Percentiles rank a stretch among this genome's conserved stretches.
These are phyloP conservation scores for Cheilinus undulatus DNA, from an alignment of 2,113 vertebrate species.

Conservation along the genomic window DNA sequence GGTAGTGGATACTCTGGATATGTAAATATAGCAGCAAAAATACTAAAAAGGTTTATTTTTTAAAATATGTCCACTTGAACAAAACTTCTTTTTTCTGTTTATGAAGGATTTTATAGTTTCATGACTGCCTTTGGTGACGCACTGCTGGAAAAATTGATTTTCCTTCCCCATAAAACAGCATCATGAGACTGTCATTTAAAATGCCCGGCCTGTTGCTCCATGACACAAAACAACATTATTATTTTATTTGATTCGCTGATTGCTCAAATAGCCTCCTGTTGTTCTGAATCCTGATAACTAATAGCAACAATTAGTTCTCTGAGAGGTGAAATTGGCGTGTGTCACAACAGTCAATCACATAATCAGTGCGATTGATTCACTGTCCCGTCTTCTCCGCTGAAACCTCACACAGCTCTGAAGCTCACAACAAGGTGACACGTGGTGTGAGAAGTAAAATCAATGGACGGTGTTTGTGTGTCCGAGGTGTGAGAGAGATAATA, in stretches of 20 bases:
- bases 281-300: neutral
- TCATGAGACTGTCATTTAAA: neutral
- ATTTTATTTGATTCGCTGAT: neutral
- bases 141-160: too few species aligned
- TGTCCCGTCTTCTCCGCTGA: neutral
- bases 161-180: too few species aligned
- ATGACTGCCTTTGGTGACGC: too few species aligned
- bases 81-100: too few species aligned
- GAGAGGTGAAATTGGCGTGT: neutral
- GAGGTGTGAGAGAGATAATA: slow-evolving; percentile 35
- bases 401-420: neutral
- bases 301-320: neutral
- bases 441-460: neutral
- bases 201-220: neutral
- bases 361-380: neutral
- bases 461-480: neutral
- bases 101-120: too few species aligned
- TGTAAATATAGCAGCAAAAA: too few species aligned
- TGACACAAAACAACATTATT: neutral
- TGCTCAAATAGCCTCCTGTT: neutral
- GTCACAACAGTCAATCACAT: neutral
- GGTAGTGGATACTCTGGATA: too few species aligned
- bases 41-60: too few species aligned
- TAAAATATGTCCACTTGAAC: too few species aligned
- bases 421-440: neutral